Evolutionary conservation across 2,113 vertebrate genomes (phyloP).

Genomic region (crab-eating macaque (Macaca fascicularis)): DNA sequence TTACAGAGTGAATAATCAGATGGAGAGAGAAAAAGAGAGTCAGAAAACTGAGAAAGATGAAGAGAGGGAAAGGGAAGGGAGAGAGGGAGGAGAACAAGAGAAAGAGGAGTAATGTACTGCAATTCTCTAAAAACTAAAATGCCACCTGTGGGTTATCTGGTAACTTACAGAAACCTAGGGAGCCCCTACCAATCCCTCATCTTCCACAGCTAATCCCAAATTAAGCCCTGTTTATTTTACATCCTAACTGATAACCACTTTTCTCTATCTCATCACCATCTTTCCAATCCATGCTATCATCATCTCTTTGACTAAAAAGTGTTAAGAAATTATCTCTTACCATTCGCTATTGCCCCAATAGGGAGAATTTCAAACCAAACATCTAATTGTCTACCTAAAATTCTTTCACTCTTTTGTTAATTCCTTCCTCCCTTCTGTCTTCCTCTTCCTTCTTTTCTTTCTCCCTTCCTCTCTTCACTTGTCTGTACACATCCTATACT

Average conservation of each 20-base stretch:
- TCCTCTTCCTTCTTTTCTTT: neutral
- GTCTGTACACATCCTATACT: neutral
- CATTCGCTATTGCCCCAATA: neutral
- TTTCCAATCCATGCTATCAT: neutral
- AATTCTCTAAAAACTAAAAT: neutral
- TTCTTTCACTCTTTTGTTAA: neutral
- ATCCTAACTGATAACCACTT: neutral
- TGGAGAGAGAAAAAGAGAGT: neutral
- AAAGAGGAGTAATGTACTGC: neutral
- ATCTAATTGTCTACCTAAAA: neutral
- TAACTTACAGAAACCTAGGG: neutral
- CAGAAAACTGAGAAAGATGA: neutral
- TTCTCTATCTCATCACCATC: neutral
- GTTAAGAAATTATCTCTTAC: conserved; percentile 17
- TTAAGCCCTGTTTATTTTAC: neutral
- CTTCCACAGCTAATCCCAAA: neutral
- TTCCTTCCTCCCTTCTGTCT: neutral
- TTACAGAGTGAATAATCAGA: neutral
- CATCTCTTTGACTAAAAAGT: neutral
- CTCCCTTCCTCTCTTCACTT: neutral
- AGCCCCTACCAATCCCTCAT: neutral
- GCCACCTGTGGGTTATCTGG: neutral
- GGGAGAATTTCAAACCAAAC: conserved; percentile 25
- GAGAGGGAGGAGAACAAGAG: neutral
- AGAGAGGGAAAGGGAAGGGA: neutral